These are phyloP conservation scores for Perca schrenkii DNA, from an alignment of 2,113 vertebrate genomes.

Conservation along the genomic window DNA sequence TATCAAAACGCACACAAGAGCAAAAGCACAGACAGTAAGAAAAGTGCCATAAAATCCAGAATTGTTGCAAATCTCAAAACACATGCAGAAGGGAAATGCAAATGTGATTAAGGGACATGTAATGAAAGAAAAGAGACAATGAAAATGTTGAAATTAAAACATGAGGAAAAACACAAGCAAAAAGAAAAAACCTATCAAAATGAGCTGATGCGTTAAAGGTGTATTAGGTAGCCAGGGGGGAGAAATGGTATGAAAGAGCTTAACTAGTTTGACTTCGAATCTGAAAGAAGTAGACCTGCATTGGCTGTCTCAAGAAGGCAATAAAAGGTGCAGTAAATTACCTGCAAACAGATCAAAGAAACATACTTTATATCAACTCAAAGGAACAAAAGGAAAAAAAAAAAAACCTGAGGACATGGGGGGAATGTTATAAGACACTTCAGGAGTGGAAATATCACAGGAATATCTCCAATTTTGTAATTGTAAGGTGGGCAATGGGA, in stretches of 20 bases:
- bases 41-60: constrained; percentile 12
- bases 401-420: neutral
- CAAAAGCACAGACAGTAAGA: neutral
- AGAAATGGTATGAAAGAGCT: constrained; percentile 15
- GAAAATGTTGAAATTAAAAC: neutral
- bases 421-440: neutral
- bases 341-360: constrained; percentile 17
- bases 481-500: neutral
- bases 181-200: neutral
- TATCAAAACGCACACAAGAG: constrained; percentile 46
- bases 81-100: neutral
- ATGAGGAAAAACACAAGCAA: neutral
- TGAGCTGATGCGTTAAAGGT: neutral
- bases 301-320: constrained; percentile 26
- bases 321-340: constrained; percentile 30
- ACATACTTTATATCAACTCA: neutral
- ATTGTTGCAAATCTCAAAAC: constrained; percentile 24
- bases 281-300: constrained; percentile 21
- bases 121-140: constrained; percentile 9
- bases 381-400: too few species aligned
- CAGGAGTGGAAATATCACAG: neutral
- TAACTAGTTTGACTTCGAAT: constrained; percentile 12
- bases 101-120: constrained; percentile 5
- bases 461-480: neutral
- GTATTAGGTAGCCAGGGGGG: neutral